Conservation (phyloP, 2,888 invertebrate genomes). For the Apodemia hepburni region DNA sequence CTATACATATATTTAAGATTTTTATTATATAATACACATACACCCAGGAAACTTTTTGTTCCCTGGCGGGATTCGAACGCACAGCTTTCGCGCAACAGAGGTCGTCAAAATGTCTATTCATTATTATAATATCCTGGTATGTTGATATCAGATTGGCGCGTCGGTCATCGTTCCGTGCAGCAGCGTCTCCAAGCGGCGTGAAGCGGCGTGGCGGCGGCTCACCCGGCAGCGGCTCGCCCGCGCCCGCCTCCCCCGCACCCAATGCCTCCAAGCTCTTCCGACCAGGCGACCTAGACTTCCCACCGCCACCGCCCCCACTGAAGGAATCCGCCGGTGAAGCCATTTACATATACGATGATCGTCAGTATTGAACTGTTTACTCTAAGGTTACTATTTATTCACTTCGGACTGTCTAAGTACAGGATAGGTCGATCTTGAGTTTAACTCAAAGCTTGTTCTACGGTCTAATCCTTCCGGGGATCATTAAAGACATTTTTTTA, state of each 20-base stretch:
- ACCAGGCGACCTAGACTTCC: conserved; percentile 67
- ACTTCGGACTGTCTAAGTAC: neutral
- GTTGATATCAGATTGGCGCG: conserved; percentile 78
- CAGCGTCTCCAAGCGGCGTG: conserved; percentile 59
- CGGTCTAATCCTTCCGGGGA: neutral
- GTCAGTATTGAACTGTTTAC: conserved; percentile 55
- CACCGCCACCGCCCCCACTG: conserved; percentile 64
- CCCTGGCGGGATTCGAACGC: no score
- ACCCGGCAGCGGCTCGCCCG: conserved; percentile 60
- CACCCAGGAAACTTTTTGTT: no score
- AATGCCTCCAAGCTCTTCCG: conserved; percentile 74
- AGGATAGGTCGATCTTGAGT: neutral
- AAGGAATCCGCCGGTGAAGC: conserved; percentile 86
- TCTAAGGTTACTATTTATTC: neutral
- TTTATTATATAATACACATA: no score
- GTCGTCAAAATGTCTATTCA: no score
- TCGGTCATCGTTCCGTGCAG: conserved; percentile 83
- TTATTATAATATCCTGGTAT: neutral
- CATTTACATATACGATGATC: conserved; percentile 77
- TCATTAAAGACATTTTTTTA: no score
- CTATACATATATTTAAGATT: no score
- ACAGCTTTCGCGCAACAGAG: no score
- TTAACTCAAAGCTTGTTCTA: neutral
- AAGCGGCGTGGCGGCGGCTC: conserved; percentile 71
- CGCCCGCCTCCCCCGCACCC: conserved; percentile 71